Conservation (phyloP, 2,113 vertebrate species). For the Anguilla japonica region DNA sequence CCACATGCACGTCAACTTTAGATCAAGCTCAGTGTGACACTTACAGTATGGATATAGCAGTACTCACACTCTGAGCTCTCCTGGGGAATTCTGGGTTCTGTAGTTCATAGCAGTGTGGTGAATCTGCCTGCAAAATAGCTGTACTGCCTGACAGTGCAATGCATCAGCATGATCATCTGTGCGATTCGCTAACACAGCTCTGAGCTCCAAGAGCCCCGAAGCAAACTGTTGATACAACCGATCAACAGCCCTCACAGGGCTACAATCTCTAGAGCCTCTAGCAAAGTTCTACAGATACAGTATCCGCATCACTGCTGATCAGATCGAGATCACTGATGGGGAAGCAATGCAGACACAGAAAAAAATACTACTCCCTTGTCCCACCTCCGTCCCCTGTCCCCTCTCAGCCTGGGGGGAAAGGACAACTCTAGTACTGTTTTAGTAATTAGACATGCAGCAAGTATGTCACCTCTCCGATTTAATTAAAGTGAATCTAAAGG, state of each 20-base stretch:
- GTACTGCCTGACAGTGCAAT: neutral
- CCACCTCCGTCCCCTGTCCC: neutral
- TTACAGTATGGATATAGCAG: too few species aligned
- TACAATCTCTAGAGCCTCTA: too few species aligned
- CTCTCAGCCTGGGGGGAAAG: neutral
- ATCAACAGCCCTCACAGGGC: too few species aligned
- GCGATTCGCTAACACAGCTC: neutral
- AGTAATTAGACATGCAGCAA: neutral
- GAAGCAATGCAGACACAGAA: too few species aligned
- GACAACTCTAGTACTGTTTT: neutral
- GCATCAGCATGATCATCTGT: neutral
- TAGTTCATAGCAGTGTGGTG: neutral
- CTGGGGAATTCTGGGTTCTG: neutral
- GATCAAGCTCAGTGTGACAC: too few species aligned
- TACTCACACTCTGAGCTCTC: neutral
- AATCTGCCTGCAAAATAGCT: neutral
- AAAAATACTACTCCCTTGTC: too few species aligned
- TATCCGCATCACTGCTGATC: too few species aligned
- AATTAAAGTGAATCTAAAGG: neutral
- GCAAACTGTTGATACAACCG: too few species aligned
- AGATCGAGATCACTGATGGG: too few species aligned
- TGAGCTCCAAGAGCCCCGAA: neutral
- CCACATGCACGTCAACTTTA: too few species aligned
- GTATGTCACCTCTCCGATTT: neutral
- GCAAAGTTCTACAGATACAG: too few species aligned